Evolutionary conservation across 2,797 vertebrate species (phyloP).

Genomic region (Natrix natrix): DNA sequence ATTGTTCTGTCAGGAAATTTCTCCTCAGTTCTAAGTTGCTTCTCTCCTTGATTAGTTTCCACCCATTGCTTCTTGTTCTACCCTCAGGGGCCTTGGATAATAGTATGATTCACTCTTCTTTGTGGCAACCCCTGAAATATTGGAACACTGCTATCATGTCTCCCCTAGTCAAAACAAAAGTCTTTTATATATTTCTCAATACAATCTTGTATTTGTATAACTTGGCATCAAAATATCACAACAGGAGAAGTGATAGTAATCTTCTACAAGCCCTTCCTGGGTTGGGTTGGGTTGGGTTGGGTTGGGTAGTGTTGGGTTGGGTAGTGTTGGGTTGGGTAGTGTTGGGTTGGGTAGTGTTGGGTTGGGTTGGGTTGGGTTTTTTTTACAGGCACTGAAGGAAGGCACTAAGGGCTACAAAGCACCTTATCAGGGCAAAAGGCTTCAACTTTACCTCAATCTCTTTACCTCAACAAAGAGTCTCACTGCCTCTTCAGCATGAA

Average conservation of each 20-base stretch:
- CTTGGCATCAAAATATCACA: not conserved
- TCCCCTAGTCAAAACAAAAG: no score
- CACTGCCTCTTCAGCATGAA: not conserved
- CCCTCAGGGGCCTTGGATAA: no score
- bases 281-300: no score
- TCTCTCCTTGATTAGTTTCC: no score
- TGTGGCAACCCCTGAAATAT: no score
- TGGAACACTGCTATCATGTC: no score
- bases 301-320: not conserved
- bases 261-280: no score
- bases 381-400: not conserved
- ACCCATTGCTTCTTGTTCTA: no score
- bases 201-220: not conserved
- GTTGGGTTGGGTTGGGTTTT: not conserved
- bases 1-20: no score
- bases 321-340: no score
- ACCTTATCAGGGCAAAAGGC: not conserved
- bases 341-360: not conserved
- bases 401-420: not conserved
- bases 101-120: no score
- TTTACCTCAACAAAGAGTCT: not conserved
- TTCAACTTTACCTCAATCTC: not conserved
- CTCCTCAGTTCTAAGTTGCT: no score
- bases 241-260: not conserved
- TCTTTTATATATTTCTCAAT: not conserved